Percentiles rank a stretch among this genome's conserved stretches.
Evolutionary conservation across 2,797 vertebrate species (phyloP).

Genomic region (Myiotriccus ornatus): DNA sequence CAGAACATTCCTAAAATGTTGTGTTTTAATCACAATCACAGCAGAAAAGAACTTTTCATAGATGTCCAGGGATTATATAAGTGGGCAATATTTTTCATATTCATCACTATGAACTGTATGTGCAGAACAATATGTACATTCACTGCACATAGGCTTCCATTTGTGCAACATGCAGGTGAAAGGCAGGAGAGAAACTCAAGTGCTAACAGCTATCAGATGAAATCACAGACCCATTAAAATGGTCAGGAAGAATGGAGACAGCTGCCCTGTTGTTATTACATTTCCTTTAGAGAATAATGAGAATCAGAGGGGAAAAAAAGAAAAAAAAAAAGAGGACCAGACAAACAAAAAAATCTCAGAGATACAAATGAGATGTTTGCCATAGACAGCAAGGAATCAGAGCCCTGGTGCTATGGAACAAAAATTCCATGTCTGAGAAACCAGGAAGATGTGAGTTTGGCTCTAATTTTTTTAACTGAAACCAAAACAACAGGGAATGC

Average conservation of each 20-base stretch:
- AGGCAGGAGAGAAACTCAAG: background rate
- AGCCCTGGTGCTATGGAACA: background rate
- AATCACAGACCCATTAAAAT: constrained; percentile 29
- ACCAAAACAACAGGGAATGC: background rate
- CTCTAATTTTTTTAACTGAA: background rate
- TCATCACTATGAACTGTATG: background rate
- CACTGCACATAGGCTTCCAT: background rate
- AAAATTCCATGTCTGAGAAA: background rate
- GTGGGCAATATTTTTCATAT: background rate
- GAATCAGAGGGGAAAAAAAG: background rate
- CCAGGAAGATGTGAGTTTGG: background rate
- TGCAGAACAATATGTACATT: background rate
- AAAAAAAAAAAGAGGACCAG: background rate
- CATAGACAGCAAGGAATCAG: background rate
- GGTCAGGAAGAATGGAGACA: constrained; percentile 5
- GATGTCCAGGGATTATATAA: background rate
- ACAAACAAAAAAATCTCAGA: background rate
- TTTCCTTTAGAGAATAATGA: constrained; percentile 38
- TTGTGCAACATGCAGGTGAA: background rate
- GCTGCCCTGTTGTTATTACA: constrained; percentile 18
- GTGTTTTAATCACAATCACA: background rate
- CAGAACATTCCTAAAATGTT: background rate
- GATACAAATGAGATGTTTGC: background rate
- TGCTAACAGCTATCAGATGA: background rate
- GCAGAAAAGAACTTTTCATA: background rate